These are phyloP conservation scores for Magallana gigas DNA, from an alignment of 1,140 invertebrate species.

Conservation along the genomic window DNA sequence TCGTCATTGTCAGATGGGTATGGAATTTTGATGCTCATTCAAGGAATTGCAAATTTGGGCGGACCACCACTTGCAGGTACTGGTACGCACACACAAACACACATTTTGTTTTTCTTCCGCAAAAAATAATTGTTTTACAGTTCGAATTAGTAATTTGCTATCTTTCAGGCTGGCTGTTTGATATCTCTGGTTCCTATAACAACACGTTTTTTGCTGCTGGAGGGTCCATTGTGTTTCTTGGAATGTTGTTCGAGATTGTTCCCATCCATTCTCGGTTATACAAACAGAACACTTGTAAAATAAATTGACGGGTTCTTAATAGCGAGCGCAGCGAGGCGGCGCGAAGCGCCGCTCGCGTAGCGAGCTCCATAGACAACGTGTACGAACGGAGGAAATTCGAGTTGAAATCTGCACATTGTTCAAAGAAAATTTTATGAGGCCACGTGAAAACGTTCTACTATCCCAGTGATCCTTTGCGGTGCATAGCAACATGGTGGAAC, in stretches of 20 bases:
- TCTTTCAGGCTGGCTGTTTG: slow-evolving; percentile 67
- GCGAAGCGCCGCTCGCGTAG: no score
- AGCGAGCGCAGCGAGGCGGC: no score
- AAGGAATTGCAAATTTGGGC: slow-evolving; percentile 67
- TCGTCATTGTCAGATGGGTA: slow-evolving; percentile 64
- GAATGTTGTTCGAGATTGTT: slow-evolving; percentile 26
- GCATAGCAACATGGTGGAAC: no score
- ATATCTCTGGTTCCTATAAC: slow-evolving; percentile 64
- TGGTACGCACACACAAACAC: no score
- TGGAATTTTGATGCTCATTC: slow-evolving; percentile 66
- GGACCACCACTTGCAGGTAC: slow-evolving; percentile 70
- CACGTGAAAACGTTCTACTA: no score
- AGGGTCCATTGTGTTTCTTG: slow-evolving; percentile 63
- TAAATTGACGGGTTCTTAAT: no score
- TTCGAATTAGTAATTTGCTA: neutral
- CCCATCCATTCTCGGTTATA: neutral
- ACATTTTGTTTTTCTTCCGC: no score
- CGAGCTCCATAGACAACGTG: no score
- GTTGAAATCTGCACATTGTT: no score
- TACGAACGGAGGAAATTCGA: no score
- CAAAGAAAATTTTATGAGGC: no score
- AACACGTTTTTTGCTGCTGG: slow-evolving; percentile 65
- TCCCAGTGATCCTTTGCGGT: no score
- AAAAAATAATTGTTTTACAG: neutral
- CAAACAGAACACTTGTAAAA: neutral